Evolutionary conservation across 2,888 invertebrate genomes (phyloP), one percentile per base, ranked within the genome.

Genomic region (Perithous albicinctus): DNA sequence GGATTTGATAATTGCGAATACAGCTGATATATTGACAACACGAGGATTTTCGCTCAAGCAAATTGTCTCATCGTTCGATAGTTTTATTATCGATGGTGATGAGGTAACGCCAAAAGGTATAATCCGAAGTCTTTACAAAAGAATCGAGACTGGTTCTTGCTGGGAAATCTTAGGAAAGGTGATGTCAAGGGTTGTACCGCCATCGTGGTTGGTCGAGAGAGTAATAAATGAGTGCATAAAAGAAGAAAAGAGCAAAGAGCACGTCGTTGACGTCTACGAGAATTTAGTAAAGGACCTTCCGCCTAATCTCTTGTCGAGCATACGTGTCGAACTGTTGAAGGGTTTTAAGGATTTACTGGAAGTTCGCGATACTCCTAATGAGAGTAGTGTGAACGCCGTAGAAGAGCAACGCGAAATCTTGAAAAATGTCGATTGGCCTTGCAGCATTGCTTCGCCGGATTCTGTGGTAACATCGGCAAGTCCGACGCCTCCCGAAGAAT

Each of bases 121-220:
- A 1, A 59, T 59, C 10, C 12, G 10, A 0, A 59, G 32, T 20
- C 15, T 84, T 1, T 35, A 70, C 8, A 4, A 12, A 5, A 35
- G 67, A 15, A 18, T 88, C 5, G 59, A 67, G n/a, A 43, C 54
- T 5, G 85, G 85, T 0, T 64, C 84, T 73, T 87, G 85, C 59
- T 90, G 90, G 90, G 64, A 82, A 4, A 84, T 86, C 84, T 51
- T 89, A 87, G 87, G 70, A 75, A 12, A 80, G 73, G 10, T 69
- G 73, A 29, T 90, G 6, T n/a, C 84, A 0, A 69, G 80, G 48
- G 4, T 79, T 1, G 41, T 29, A 2, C 77, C 84, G 0, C 29
- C 85, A 6, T 1, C 5, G 8, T 1, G 46, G 32, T 48, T 76
- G 32, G 38, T 87, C 26, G 66, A 85, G 3, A 43, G 38, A 0